Conservation (phyloP, 2,888 invertebrate species). For the Lissonota sp. region DNA sequence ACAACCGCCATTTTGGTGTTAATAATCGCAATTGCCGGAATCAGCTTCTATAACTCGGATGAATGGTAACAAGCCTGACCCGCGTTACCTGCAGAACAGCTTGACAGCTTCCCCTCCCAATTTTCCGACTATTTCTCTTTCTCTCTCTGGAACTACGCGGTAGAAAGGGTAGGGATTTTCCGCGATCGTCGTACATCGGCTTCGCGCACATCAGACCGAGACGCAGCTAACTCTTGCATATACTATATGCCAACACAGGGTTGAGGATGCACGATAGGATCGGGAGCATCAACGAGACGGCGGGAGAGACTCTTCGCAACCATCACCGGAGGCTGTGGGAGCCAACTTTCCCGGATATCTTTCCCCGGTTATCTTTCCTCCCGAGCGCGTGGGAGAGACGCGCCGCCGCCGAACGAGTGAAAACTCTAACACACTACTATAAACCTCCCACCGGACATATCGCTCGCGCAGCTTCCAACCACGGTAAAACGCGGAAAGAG, state of each 20-base stretch:
- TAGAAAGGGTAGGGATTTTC: slow-evolving; percentile 36
- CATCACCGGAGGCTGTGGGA: slow-evolving; percentile 51
- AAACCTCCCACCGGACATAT: slow-evolving; percentile 68
- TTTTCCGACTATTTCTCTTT: too few relatives aligned
- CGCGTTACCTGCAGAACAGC: slow-evolving; percentile 3
- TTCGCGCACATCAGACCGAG: slow-evolving; percentile 6
- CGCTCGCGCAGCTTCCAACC: slow-evolving; percentile 54
- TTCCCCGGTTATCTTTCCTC: slow-evolving; percentile 79
- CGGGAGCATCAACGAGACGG: slow-evolving; percentile 36
- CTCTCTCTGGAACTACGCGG: background rate
- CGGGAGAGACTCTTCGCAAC: slow-evolving; percentile 24
- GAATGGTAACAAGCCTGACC: background rate
- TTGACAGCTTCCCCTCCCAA: background rate
- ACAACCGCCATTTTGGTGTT: background rate
- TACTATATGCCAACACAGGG: slow-evolving; percentile 2
- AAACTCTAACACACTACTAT: slow-evolving; percentile 28
- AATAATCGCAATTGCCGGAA: background rate
- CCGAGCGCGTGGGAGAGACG: slow-evolving; percentile 26
- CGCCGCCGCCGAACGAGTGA: slow-evolving; percentile 32
- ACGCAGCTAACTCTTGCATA: slow-evolving; percentile 7
- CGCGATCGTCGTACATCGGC: slow-evolving; percentile 8
- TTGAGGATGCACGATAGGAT: slow-evolving; percentile 14
- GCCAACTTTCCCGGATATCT: slow-evolving; percentile 79
- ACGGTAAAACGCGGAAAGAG: slow-evolving; percentile 21
- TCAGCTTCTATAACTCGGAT: background rate